Percentiles rank a stretch among this genome's conserved stretches.
phyloP scores from a whole-genome alignment of 2,113 vertebrate species.

The Megalops atlanticus region DNA sequence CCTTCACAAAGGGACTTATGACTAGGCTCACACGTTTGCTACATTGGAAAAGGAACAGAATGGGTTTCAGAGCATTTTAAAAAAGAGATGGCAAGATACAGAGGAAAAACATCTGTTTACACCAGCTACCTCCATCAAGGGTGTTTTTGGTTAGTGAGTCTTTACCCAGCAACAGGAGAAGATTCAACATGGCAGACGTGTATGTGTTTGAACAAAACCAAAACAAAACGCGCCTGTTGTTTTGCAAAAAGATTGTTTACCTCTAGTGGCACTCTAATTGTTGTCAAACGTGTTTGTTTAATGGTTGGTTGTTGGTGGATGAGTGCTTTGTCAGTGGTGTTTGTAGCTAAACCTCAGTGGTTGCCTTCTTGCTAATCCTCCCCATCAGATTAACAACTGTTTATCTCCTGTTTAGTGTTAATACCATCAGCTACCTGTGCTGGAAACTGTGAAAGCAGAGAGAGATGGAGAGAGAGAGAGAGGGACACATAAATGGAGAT shows the following conservation, averaged over 20 bases:
- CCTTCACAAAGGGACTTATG: too few relatives aligned
- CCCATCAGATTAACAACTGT: constrained; percentile 10
- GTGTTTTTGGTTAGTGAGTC: neutral
- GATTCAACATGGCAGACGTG: neutral
- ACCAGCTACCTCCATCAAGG: neutral
- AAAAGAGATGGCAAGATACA: neutral
- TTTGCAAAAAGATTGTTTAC: neutral
- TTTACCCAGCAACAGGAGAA: neutral
- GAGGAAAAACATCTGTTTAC: neutral
- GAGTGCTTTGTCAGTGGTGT: neutral
- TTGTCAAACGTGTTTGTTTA: neutral
- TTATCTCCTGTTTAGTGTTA: neutral
- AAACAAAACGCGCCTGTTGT: neutral
- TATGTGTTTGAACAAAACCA: neutral
- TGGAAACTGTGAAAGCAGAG: constrained; percentile 15
- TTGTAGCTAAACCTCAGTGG: neutral
- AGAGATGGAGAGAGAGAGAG: neutral
- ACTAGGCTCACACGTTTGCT: too few relatives aligned
- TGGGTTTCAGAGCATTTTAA: neutral
- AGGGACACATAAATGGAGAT: neutral
- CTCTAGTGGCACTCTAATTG: neutral
- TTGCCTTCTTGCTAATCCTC: neutral
- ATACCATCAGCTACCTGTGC: neutral
- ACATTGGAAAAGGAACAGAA: too few relatives aligned
- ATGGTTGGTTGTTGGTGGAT: constrained; percentile 10